Evolutionary conservation across 1,140 invertebrate genomes (phyloP), one percentile per base, ranked within the genome.

Genomic region (Drusus annulatus): DNA sequence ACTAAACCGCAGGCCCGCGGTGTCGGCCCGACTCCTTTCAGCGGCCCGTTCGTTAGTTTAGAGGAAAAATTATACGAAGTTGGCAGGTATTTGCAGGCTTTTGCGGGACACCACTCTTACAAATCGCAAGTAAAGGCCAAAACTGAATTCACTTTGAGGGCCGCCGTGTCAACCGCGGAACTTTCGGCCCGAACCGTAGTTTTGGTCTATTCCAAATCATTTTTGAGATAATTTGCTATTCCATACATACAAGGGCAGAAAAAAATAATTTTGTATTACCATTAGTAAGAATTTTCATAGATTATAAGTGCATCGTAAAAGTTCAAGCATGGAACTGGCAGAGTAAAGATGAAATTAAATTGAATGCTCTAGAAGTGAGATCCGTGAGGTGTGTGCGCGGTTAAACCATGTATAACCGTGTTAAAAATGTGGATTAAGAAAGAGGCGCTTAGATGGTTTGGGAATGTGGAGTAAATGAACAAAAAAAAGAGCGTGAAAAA

Each of bases 161-260:
- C 56, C 56, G 56, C 56, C 10, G 62, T 45, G 65, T 69, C 65
- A 69, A 69, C 65, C 65, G 65, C 65, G 65, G 17, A 69, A 69
- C 16, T 69, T 69, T 31, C 15, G 17, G 65, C 65, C 23, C 15
- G 15, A 28, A 63, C 36, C 36, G 10, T 45, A 45, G 1, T 10
- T 10, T 31, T 65, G 25, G 25, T n/a, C 36, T 65, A 25, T 28
- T 2, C 2, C 21, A 13, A 16, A 13, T 0, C 16, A 65, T 28
- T 65, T 65, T 65, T 31, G 28, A 28, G 28, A 65, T n/a, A 31
- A 28, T 28, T 31, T 17, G 16, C 6, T 17, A 19, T 10, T 21
- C 15, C 56, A 7, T 15, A 17, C 19, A 10, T 8, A 60, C 10
- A 21, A 60, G 25, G 5, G 19, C 19, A 7, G 23, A 25, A 13